Conservation (phyloP, 2,113 vertebrate genomes). For the Megaceryle maxima region DNA sequence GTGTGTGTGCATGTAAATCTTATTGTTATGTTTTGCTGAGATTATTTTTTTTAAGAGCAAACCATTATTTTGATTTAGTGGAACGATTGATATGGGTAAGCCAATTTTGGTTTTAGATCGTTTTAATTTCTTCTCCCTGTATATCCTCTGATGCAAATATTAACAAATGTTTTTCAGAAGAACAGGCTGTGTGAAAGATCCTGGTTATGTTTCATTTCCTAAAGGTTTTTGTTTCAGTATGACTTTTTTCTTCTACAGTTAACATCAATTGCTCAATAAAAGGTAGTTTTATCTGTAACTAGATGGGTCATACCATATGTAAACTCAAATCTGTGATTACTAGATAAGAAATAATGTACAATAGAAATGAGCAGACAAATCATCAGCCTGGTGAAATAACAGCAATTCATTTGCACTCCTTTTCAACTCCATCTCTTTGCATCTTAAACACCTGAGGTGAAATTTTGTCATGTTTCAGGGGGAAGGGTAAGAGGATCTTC, state of each 20-base stretch:
- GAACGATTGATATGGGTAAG: background rate
- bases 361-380: background rate
- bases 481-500: background rate
- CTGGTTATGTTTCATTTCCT: background rate
- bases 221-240: background rate
- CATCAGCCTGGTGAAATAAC: background rate
- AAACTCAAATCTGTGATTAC: background rate
- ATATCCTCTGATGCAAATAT: background rate
- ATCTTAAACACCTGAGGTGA: constrained; percentile 5
- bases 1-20: background rate
- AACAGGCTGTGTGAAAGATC: background rate
- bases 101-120: background rate
- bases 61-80: constrained; percentile 5
- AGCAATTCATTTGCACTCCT: background rate
- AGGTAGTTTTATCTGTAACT: background rate
- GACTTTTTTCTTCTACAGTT: background rate
- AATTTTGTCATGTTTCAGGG: background rate
- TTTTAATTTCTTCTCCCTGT: background rate
- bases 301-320: background rate
- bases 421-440: background rate
- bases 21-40: background rate
- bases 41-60: background rate
- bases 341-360: background rate
- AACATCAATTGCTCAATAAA: background rate
- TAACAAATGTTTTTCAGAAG: background rate